Percentiles rank a stretch among this genome's conserved stretches.
phyloP scores from a whole-genome alignment of 2,797 vertebrate genomes.

The Hydrophis major region DNA sequence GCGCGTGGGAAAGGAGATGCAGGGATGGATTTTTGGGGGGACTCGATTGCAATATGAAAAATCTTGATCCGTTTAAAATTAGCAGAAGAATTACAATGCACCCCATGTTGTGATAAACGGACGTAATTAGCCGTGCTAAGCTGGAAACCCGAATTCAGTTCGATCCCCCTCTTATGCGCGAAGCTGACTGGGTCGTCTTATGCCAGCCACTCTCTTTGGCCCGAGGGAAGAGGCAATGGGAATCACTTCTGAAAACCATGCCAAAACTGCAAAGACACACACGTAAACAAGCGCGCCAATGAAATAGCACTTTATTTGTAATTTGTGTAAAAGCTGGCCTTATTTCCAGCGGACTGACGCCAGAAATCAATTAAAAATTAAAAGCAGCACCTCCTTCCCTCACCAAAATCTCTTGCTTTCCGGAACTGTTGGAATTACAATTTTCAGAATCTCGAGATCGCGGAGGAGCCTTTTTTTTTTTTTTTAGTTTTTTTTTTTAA shows the following conservation, averaged over 20 bases:
- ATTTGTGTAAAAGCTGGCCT: not conserved
- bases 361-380: not conserved
- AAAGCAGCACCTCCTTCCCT: not conserved
- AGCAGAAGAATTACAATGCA: not conserved
- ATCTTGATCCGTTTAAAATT: not conserved
- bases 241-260: not conserved
- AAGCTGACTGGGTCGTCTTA: not conserved
- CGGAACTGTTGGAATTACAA: not conserved
- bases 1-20: not conserved
- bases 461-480: not conserved
- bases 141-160: not conserved
- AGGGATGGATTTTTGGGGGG: too few species aligned
- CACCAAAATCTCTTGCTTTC: not conserved
- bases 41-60: not conserved
- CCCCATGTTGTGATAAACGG: not conserved
- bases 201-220: not conserved
- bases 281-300: not conserved
- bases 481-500: not conserved
- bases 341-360: not conserved
- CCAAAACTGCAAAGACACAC: not conserved
- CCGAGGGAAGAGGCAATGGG: not conserved
- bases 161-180: fast-evolving
- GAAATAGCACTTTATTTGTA: not conserved
- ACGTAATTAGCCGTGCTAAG: not conserved
- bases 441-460: not conserved